Evolutionary conservation across 1,140 invertebrate genomes (phyloP).

Genomic region (Trichomalopsis sarcophagae): DNA sequence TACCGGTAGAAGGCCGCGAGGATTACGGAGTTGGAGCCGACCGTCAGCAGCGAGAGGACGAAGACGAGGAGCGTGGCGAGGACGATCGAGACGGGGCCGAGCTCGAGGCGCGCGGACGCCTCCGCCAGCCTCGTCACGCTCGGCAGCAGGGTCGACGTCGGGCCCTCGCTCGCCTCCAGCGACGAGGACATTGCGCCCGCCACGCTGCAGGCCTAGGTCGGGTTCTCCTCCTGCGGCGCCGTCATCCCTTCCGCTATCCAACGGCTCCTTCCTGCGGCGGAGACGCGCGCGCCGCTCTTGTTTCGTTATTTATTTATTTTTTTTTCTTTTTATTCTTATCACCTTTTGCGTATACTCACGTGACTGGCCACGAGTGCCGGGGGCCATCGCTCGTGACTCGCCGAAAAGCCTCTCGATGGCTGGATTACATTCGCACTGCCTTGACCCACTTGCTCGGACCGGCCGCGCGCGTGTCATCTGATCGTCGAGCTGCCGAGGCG

Average conservation of each 20-base stretch:
- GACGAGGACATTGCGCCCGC: constrained; percentile 22
- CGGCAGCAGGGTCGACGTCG: constrained; percentile 18
- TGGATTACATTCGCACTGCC: too few relatives aligned
- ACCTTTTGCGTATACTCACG: too few relatives aligned
- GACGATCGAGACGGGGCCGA: constrained; percentile 64
- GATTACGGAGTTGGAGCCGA: constrained; percentile 77
- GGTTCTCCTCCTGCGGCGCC: constrained; percentile 15
- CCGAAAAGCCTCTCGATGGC: too few relatives aligned
- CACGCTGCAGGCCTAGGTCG: constrained; percentile 10
- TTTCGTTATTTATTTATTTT: too few relatives aligned
- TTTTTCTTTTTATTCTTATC: too few relatives aligned
- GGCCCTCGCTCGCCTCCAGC: not conserved
- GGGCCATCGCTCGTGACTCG: too few relatives aligned
- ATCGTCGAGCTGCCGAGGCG: too few relatives aligned
- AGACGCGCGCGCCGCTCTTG: too few relatives aligned
- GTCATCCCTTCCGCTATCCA: not conserved
- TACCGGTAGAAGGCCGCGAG: constrained; percentile 78
- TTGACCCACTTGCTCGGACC: too few relatives aligned
- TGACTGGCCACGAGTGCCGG: too few relatives aligned
- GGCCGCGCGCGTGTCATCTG: too few relatives aligned
- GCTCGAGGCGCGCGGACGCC: not conserved
- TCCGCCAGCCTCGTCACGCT: constrained; percentile 24
- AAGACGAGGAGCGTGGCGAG: constrained; percentile 76
- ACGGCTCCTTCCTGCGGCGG: too few relatives aligned
- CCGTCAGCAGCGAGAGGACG: constrained; percentile 76